Evolutionary conservation across 2,888 invertebrate species (phyloP).

Genomic region (Plagodis dolabraria): DNA sequence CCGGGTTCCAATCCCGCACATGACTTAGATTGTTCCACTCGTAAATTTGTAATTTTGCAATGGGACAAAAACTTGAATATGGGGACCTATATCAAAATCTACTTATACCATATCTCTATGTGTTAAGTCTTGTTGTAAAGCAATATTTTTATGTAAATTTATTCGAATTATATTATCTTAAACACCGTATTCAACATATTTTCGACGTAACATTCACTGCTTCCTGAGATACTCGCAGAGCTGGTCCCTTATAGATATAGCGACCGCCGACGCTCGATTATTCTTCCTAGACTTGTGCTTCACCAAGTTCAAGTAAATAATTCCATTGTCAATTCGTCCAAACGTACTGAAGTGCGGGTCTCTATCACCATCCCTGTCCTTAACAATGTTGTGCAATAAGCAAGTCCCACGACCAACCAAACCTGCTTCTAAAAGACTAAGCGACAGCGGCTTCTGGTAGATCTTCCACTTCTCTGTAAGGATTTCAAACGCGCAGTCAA

Average conservation of each 20-base stretch:
- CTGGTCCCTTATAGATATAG: conserved; percentile 26
- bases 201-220: neutral
- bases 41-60: no score
- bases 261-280: conserved; percentile 21
- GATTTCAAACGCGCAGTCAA: conserved; percentile 41
- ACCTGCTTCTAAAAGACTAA: conserved; percentile 23
- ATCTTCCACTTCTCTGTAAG: conserved; percentile 44
- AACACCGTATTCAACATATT: neutral
- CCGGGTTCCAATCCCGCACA: no score
- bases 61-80: no score
- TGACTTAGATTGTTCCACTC: no score
- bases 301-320: conserved; percentile 28
- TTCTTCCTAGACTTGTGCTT: conserved; percentile 21
- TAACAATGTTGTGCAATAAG: conserved; percentile 38
- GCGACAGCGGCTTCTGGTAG: conserved; percentile 28
- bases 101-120: no score
- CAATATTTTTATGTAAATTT: no score
- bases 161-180: no score
- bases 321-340: conserved; percentile 28
- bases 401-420: conserved; percentile 32
- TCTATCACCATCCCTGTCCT: conserved; percentile 29
- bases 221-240: conserved; percentile 5
- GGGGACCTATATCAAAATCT: no score
- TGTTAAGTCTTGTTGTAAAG: no score
- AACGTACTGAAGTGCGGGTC: conserved; percentile 31